Conservation (phyloP, 1,140 invertebrate species). For the Drosophila sturtevanti region DNA sequence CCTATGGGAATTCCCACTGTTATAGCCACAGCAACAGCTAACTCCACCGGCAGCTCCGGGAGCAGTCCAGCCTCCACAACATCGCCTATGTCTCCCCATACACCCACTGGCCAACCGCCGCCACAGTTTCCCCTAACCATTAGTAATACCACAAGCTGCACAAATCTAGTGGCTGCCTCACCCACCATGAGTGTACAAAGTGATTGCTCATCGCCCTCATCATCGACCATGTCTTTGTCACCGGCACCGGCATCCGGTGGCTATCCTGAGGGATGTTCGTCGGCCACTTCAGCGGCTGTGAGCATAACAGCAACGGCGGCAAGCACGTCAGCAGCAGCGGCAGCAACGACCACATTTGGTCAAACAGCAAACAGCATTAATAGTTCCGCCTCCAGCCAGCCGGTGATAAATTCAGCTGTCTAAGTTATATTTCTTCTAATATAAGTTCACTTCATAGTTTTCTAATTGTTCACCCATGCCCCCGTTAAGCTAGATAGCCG, state of each 20-base stretch:
- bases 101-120: constrained; percentile 68
- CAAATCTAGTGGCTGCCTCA: constrained; percentile 70
- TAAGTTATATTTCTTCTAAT: constrained; percentile 31
- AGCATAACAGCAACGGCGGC: constrained; percentile 72
- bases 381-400: constrained; percentile 53
- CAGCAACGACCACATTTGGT: constrained; percentile 65
- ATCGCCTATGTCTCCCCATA: constrained; percentile 74
- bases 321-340: constrained; percentile 50
- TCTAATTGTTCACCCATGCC: not conserved
- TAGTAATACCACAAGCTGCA: constrained; percentile 69
- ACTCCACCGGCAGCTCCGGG: constrained; percentile 49
- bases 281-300: constrained; percentile 65
- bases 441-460: constrained; percentile 1
- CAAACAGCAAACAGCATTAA: constrained; percentile 53
- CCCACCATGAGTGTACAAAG: constrained; percentile 78
- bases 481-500: not conserved
- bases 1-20: not conserved
- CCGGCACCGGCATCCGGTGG: constrained; percentile 70
- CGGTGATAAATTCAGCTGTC: constrained; percentile 79
- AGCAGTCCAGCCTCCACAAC: constrained; percentile 50
- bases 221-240: constrained; percentile 75
- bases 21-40: constrained; percentile 43
- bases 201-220: constrained; percentile 77
- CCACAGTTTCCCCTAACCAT: constrained; percentile 69
- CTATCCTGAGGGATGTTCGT: constrained; percentile 63